Percentiles rank a stretch among this genome's conserved stretches.
Evolutionary conservation across 2,113 vertebrate genomes (phyloP).

Genomic region (Hyaena hyaena): DNA sequence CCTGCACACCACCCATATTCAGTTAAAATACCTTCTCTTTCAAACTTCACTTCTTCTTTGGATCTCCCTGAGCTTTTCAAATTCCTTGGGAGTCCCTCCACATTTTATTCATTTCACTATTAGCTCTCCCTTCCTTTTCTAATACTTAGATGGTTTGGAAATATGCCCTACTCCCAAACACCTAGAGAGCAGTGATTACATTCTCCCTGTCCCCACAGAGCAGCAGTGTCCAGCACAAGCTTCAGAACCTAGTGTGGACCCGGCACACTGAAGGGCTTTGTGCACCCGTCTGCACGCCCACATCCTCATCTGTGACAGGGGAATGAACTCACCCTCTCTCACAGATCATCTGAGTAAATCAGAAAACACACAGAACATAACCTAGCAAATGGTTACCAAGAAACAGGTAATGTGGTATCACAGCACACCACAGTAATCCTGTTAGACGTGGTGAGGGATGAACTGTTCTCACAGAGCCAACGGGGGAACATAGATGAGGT

Average conservation of each 20-base stretch:
- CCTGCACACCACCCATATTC: not conserved
- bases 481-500: no score
- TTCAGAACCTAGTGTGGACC: not conserved
- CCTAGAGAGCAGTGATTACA: no score
- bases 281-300: rapidly evolving
- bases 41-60: not conserved
- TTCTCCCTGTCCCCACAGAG: not conserved
- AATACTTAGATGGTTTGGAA: not conserved
- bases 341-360: not conserved
- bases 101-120: not conserved
- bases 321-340: not conserved
- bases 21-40: not conserved
- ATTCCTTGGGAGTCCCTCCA: not conserved
- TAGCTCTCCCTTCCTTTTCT: not conserved
- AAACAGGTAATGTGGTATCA: rapidly evolving
- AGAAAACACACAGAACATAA: not conserved
- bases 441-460: rapidly evolving
- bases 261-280: rapidly evolving
- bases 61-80: not conserved
- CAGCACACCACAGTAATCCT: not conserved
- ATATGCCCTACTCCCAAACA: not conserved
- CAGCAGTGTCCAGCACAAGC: not conserved
- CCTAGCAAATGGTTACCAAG: not conserved
- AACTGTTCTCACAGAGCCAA: not conserved
- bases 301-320: not conserved